Percentiles rank a stretch among this genome's conserved stretches.
Evolutionary conservation across 2,113 vertebrate genomes (phyloP).

Genomic region (Alaudala cheleensis): DNA sequence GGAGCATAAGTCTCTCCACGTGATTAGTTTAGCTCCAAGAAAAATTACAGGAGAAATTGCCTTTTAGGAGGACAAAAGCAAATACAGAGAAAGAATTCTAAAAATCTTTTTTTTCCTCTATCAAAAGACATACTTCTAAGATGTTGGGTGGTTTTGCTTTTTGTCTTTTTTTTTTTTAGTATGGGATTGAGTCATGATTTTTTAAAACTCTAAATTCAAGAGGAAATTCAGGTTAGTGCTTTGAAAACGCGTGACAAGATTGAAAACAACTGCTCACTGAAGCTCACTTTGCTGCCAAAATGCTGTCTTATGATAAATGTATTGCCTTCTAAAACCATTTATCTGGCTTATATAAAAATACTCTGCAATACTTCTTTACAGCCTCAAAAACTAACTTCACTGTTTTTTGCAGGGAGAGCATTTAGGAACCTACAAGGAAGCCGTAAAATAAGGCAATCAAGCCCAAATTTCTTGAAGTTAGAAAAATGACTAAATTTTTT

Average conservation of each 20-base stretch:
- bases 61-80: background rate
- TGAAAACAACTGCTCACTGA: constrained; percentile 54
- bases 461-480: background rate
- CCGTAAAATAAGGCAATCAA: constrained; percentile 37
- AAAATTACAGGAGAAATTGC: background rate
- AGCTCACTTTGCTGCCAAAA: constrained; percentile 57
- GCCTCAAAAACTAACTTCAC: constrained; percentile 3
- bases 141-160: background rate
- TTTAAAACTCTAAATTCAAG: constrained; percentile 33
- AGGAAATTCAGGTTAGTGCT: constrained; percentile 41
- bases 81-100: background rate
- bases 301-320: constrained; percentile 46
- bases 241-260: background rate
- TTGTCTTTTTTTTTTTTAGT: background rate
- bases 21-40: background rate
- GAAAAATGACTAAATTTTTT: constrained; percentile 46
- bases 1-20: background rate
- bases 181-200: constrained; percentile 5
- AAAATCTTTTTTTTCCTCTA: background rate
- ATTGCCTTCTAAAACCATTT: constrained; percentile 46
- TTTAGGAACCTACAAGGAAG: constrained; percentile 38
- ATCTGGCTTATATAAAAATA: constrained; percentile 55
- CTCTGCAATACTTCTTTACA: background rate
- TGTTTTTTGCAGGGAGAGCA: background rate
- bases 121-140: background rate